These are phyloP conservation scores for Anoplopoma fimbria DNA, from an alignment of 2,113 vertebrate genomes.

Conservation along the genomic window DNA sequence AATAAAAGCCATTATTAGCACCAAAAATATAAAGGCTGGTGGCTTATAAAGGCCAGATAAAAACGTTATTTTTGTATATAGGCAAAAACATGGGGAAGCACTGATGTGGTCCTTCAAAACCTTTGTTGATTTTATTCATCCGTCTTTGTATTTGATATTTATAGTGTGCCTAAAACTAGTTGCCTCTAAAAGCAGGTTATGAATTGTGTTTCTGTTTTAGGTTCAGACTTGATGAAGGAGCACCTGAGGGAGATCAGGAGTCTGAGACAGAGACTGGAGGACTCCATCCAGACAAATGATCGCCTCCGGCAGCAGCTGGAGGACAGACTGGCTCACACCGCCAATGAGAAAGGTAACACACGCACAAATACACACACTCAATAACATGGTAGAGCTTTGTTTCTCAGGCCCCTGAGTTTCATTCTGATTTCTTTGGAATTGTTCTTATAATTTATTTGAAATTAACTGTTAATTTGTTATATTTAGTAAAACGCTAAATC, in stretches of 20 bases:
- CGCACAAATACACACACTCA: neutral
- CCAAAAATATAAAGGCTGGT: neutral
- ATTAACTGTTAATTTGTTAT: neutral
- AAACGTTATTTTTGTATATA: neutral
- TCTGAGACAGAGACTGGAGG: constrained; percentile 90
- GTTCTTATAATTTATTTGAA: neutral
- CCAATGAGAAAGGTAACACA: constrained; percentile 78
- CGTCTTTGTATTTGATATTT: neutral
- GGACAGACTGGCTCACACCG: constrained; percentile 77
- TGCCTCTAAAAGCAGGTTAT: neutral
- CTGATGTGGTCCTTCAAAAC: neutral
- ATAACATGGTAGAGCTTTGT: no score
- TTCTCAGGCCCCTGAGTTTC: no score
- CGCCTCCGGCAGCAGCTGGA: constrained; percentile 90
- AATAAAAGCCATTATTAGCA: neutral
- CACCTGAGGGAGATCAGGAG: constrained; percentile 90
- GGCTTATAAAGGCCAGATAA: neutral
- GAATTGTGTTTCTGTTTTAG: constrained; percentile 61
- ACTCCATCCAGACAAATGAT: constrained; percentile 93
- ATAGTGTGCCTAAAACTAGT: neutral
- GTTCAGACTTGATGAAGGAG: constrained; percentile 89
- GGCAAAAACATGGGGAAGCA: neutral
- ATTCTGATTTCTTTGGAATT: no score
- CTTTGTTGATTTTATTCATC: neutral
- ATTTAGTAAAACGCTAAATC: neutral